A percentile compares a stretch with the other conserved stretches of the same genome.
These are phyloP conservation scores for Hippoglossus stenolepis DNA, from an alignment of 2,113 vertebrate genomes.

Conservation along the genomic window DNA sequence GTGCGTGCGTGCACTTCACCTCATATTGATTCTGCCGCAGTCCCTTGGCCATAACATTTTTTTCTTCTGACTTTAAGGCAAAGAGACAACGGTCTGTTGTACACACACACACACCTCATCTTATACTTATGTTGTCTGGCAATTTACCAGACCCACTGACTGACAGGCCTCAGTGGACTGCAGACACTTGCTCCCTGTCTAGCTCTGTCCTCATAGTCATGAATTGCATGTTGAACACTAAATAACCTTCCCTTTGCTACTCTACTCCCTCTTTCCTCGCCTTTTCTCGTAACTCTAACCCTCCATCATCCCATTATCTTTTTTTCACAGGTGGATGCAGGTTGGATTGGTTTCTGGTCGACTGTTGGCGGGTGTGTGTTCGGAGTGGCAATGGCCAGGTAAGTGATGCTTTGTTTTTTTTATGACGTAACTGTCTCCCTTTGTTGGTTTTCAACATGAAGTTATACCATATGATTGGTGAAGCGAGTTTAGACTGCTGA, in stretches of 20 bases:
- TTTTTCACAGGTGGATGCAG: conserved; percentile 90
- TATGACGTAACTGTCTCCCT: background rate
- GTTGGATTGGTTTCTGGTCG: conserved; percentile 99
- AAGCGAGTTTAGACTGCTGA: background rate
- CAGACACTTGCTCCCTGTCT: conserved; percentile 31
- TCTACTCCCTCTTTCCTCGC: background rate
- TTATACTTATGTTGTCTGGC: background rate
- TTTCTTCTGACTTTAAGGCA: conserved; percentile 33
- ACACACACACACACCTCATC: background rate
- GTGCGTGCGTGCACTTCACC: conserved; percentile 18
- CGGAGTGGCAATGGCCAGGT: conserved; percentile 96
- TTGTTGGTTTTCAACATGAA: conserved; percentile 1
- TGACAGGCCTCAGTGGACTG: conserved; percentile 46
- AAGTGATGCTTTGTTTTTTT: conserved; percentile 6
- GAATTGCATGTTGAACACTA: conserved; percentile 32
- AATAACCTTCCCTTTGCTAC: background rate
- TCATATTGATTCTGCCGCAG: conserved; percentile 44
- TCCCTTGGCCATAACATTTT: conserved; percentile 6
- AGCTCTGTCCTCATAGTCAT: conserved; percentile 16
- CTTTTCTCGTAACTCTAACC: background rate
- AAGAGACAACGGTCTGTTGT: conserved; percentile 23
- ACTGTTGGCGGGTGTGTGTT: conserved; percentile 94
- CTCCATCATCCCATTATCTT: background rate
- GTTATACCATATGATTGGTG: background rate
- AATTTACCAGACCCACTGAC: conserved; percentile 40